phyloP scores from a whole-genome alignment of 1,140 invertebrate genomes.

The Philotrypesis tridentata region DNA sequence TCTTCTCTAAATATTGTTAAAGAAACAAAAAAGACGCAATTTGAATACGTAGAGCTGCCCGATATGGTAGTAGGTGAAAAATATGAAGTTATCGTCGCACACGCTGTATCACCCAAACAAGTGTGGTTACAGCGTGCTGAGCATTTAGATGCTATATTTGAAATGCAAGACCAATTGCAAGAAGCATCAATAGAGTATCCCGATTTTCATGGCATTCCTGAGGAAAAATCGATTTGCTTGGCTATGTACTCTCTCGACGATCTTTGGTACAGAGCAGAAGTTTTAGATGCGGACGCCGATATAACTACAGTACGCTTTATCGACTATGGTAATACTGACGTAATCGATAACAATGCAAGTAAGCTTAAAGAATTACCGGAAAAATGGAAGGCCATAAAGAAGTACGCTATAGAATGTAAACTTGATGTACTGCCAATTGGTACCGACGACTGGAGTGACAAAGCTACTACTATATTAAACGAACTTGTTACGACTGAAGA shows the following conservation, averaged over 20 bases:
- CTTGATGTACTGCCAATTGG: slow-evolving; percentile 79
- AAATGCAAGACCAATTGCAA: slow-evolving; percentile 76
- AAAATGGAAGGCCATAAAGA: slow-evolving; percentile 71
- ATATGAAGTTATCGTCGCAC: slow-evolving; percentile 59
- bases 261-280: slow-evolving; percentile 86
- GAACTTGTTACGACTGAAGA: neutral
- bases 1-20: slow-evolving; percentile 41
- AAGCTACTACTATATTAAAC: slow-evolving; percentile 72
- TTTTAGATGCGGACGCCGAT: slow-evolving; percentile 82
- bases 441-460: slow-evolving; percentile 79
- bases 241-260: slow-evolving; percentile 84
- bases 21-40: neutral
- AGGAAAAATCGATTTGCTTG: slow-evolving; percentile 80
- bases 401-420: slow-evolving; percentile 78
- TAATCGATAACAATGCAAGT: slow-evolving; percentile 76
- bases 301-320: slow-evolving; percentile 85
- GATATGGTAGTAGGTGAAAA: slow-evolving; percentile 55
- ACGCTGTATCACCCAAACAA: slow-evolving; percentile 62
- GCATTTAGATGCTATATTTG: slow-evolving; percentile 49
- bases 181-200: slow-evolving; percentile 67
- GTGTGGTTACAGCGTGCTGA: slow-evolving; percentile 64
- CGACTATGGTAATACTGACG: slow-evolving; percentile 88
- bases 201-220: slow-evolving; percentile 72
- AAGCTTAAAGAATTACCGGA: slow-evolving; percentile 78
- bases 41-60: slow-evolving; percentile 33